phyloP scores from a whole-genome alignment of 2,888 invertebrate species.

The Eupeodes latifasciatus region DNA sequence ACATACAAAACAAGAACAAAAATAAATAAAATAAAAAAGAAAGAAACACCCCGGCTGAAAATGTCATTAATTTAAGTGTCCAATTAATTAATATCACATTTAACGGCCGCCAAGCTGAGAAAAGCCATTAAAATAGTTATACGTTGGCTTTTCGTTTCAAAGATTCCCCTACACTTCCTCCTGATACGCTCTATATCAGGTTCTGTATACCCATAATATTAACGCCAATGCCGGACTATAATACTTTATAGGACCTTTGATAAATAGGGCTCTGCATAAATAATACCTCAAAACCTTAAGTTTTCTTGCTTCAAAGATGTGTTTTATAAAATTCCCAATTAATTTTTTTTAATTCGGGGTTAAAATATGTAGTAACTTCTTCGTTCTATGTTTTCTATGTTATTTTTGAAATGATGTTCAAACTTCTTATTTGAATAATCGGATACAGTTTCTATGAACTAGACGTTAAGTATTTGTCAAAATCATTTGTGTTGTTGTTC shows the following conservation, averaged over 20 bases:
- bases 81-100: conserved; percentile 85
- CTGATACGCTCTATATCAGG: background rate
- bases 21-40: conserved; percentile 38
- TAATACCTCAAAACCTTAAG: too few relatives aligned
- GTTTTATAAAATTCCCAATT: too few relatives aligned
- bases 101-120: conserved; percentile 85
- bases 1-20: background rate
- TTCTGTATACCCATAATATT: background rate
- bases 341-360: too few relatives aligned
- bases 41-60: conserved; percentile 77
- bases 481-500: too few relatives aligned
- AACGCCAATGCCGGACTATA: background rate
- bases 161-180: conserved; percentile 59
- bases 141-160: conserved; percentile 73
- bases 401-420: too few relatives aligned
- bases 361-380: too few relatives aligned
- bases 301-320: too few relatives aligned
- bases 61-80: conserved; percentile 85
- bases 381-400: too few relatives aligned
- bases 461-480: too few relatives aligned
- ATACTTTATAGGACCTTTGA: background rate
- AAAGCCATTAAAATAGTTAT: conserved; percentile 83
- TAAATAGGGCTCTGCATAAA: too few relatives aligned
- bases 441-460: too few relatives aligned
- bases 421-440: too few relatives aligned